A percentile compares a stretch with the other conserved stretches of the same genome.
These are phyloP conservation scores for Pemphigus obesinymphae DNA, from an alignment of 1,140 invertebrate genomes.

Conservation along the genomic window DNA sequence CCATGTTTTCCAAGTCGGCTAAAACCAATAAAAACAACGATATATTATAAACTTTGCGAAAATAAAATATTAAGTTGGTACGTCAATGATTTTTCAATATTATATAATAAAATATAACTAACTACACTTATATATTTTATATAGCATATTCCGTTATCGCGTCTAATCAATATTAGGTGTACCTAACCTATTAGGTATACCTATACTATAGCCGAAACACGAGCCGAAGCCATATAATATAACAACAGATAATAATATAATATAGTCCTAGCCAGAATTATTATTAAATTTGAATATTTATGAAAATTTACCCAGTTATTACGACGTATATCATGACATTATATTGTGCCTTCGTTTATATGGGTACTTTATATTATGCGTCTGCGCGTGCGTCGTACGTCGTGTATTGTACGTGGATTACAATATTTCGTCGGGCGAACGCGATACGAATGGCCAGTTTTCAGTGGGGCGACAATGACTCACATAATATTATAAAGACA, in stretches of 20 bases:
- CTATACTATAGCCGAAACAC: neutral
- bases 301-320: neutral
- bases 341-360: too few species aligned
- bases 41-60: too few species aligned
- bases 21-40: slow-evolving; percentile 1
- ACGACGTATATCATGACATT: too few species aligned
- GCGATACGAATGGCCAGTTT: neutral
- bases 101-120: too few species aligned
- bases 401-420: neutral
- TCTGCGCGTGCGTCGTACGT: too few species aligned
- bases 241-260: neutral
- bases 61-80: too few species aligned
- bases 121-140: too few species aligned
- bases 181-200: too few species aligned
- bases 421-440: neutral
- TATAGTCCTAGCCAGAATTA: neutral
- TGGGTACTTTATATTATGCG: too few species aligned
- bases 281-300: neutral
- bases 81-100: too few species aligned
- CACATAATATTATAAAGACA: neutral
- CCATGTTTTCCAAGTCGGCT: slow-evolving; percentile 29
- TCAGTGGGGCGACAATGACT: slow-evolving; percentile 18
- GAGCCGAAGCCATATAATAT: neutral
- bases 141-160: neutral
- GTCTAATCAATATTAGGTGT: neutral